These are phyloP conservation scores for Platysternon megacephalum DNA, from an alignment of 2,113 vertebrate genomes.

Conservation along the genomic window DNA sequence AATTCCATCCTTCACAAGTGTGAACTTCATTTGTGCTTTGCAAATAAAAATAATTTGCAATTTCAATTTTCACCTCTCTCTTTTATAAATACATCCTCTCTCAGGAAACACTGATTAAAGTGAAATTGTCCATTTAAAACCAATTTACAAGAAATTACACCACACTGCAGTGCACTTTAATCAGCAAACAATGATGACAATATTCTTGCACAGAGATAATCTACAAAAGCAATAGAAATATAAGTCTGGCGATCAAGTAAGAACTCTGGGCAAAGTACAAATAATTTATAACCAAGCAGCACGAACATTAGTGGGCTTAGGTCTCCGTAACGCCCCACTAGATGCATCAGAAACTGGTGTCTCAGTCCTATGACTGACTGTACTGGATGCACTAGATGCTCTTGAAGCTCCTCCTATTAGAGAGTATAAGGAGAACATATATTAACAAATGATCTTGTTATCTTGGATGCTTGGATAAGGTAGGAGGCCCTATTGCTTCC, in stretches of 20 bases:
- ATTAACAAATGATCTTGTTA: neutral
- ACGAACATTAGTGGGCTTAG: slow-evolving; percentile 74
- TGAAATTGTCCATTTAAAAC: slow-evolving; percentile 28
- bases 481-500: neutral
- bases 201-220: slow-evolving; percentile 62
- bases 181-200: slow-evolving; percentile 58
- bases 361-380: slow-evolving; percentile 73
- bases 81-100: slow-evolving; percentile 41
- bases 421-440: neutral
- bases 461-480: neutral
- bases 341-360: slow-evolving; percentile 62
- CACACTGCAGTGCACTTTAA: slow-evolving; percentile 41
- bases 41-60: slow-evolving; percentile 41
- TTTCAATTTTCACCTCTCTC: neutral
- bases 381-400: slow-evolving; percentile 72
- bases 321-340: slow-evolving; percentile 66
- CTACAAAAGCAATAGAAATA: slow-evolving; percentile 67
- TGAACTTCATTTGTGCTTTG: slow-evolving; percentile 14
- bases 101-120: slow-evolving; percentile 63
- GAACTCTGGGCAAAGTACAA: neutral
- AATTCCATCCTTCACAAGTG: neutral
- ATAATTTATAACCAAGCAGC: slow-evolving; percentile 84
- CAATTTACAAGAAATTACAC: slow-evolving; percentile 46
- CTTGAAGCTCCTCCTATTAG: slow-evolving; percentile 79
- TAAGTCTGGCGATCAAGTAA: slow-evolving; percentile 22